Base-by-base conservation (phyloP, 2,888 invertebrate species). In the Pyrrhopygopsis socrates region DNA sequence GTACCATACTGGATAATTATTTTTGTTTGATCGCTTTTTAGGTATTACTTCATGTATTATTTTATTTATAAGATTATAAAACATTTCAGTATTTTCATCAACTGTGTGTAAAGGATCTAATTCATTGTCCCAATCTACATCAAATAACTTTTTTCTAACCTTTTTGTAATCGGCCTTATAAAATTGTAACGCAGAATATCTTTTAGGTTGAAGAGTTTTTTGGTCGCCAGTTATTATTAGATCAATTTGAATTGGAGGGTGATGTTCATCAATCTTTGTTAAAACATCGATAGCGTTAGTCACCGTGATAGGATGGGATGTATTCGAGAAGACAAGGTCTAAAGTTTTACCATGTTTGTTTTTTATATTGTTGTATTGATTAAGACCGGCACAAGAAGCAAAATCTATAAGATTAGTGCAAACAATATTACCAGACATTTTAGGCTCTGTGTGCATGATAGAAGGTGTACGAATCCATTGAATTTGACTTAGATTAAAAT, bases 1-100 rank as follows among this genome's bases (percentile, higher is more conserved):
- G 29, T 68, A 77, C 77, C 77, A 77, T 9, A 50, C 27, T 0
- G 77, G 77, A 41, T 54, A 77, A 11, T 65, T 76, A 65, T 76
- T 63, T 76, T 65, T 63, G 30, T 27, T 15, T 11, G 65, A 63
- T 8, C 20, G n/a, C 34, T 30, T 76, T 45, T 76, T 65, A 2
- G 63, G 76, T 76, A 76, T 45, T 1, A n/a, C 41, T 76, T 76
- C 65, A 30, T 15, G 30, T 30, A 76, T 65, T 27, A 76, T 76
- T 29, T 45, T 22, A 65, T 65, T 65, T 30, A 76, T 1, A 8
- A 76, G 63, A 29, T 38, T 30, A 65, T 76, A 76, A 22, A 76
- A 76, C 13, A 11, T 65, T 13, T 45, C 38, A 20, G 34, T 15
- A 45, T n/a, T 65, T 22, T 76, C 76, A 65, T 76, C 76, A 27